Conservation (phyloP, 2,888 invertebrate species). For the Stictocephala bisonia region DNA sequence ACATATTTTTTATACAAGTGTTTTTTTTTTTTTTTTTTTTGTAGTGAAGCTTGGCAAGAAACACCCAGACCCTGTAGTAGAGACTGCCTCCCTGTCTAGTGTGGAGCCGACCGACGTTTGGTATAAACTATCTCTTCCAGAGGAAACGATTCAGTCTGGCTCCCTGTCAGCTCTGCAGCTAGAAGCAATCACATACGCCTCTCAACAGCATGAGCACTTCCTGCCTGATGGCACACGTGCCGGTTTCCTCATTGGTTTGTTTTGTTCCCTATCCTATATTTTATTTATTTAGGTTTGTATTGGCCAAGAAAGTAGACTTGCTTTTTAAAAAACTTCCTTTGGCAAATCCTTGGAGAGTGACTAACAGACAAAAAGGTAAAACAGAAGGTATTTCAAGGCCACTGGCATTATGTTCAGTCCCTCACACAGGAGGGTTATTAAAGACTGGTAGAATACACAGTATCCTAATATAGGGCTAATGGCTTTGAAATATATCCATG, state of each 20-base stretch:
- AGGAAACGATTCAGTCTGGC: conserved; percentile 84
- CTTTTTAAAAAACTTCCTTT: too few relatives aligned
- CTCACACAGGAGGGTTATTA: too few relatives aligned
- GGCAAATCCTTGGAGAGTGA: too few relatives aligned
- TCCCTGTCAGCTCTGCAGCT: conserved; percentile 94
- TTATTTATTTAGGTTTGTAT: too few relatives aligned
- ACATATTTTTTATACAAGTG: neutral
- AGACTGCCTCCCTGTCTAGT: conserved; percentile 96
- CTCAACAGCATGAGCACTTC: conserved; percentile 94
- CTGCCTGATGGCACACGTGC: conserved; percentile 91
- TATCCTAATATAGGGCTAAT: too few relatives aligned
- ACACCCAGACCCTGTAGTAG: conserved; percentile 99
- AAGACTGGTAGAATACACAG: too few relatives aligned
- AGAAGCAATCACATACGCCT: conserved; percentile 97
- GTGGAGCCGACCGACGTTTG: conserved; percentile 95
- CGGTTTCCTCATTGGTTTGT: conserved; percentile 90
- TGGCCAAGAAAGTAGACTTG: too few relatives aligned
- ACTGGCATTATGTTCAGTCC: too few relatives aligned
- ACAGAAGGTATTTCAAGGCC: too few relatives aligned
- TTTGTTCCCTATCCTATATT: too few relatives aligned
- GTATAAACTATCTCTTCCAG: conserved; percentile 86
- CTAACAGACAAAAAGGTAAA: too few relatives aligned
- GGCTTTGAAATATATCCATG: too few relatives aligned
- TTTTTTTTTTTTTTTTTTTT: conserved; percentile 55
- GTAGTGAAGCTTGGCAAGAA: conserved; percentile 91